A percentile compares a stretch with the other conserved stretches of the same genome.
Evolutionary conservation across 1,140 invertebrate genomes (phyloP).

Genomic region (Microvelia longipes): DNA sequence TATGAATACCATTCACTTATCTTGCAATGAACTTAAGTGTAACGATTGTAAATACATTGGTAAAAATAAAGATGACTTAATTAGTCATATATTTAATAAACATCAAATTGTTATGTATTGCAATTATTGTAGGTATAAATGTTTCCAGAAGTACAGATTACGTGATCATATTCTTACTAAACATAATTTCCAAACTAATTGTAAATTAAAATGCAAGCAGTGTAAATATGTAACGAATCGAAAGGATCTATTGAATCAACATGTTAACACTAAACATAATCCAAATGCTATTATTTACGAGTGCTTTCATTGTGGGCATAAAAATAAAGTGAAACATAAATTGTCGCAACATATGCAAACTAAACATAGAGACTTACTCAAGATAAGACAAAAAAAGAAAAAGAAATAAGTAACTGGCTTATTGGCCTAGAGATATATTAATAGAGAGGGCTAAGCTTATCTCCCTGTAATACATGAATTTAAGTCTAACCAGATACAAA

Average conservation of each 20-base stretch:
- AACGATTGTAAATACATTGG: neutral
- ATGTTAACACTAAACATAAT: neutral
- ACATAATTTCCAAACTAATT: neutral
- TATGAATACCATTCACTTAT: neutral
- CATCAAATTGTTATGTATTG: neutral
- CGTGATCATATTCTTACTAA: neutral
- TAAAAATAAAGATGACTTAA: neutral
- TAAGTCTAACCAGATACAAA: too few species aligned
- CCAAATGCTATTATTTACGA: neutral
- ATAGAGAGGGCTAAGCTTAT: too few species aligned
- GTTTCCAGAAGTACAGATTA: neutral
- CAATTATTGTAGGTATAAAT: neutral
- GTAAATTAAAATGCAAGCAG: neutral
- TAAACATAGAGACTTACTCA: neutral
- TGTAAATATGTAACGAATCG: neutral
- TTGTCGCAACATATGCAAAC: neutral
- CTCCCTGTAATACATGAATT: too few species aligned
- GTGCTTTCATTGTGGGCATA: neutral
- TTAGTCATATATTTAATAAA: neutral
- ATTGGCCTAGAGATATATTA: too few species aligned
- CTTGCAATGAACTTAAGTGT: neutral
- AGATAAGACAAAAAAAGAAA: neutral
- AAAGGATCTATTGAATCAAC: neutral
- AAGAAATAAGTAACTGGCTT: too few species aligned
- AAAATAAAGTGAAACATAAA: neutral